Evolutionary conservation across 2,888 invertebrate genomes (phyloP), one percentile per base, ranked within the genome.

Genomic region (Ceramica pisi): DNA sequence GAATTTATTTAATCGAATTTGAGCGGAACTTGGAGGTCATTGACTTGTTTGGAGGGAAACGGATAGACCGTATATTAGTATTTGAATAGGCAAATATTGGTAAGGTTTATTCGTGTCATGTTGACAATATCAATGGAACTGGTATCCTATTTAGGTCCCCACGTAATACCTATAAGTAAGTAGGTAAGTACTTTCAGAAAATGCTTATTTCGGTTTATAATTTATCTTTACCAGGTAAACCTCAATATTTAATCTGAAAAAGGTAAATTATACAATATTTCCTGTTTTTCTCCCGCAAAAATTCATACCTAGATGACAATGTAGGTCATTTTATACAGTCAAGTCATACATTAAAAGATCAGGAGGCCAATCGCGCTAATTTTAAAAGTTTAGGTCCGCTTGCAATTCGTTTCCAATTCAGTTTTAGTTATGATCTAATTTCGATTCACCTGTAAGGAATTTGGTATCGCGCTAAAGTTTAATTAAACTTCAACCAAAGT

Each of bases 21-120:
- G 55, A 31, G 31, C 62, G 62, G 66, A 78, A 67, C 41, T 51
- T 7, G n/a, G 57, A 38, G 63, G 76, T 61, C 64, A 71, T 60
- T 67, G 67, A 67, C 72, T 63, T 71, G 66, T 48, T 78, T 66
- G 50, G 59, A 60, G 35, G 78, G 67, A 63, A 76, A 61, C 56
- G 56, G 56, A 64, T 60, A 51, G n/a, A n/a, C n/a, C n/a, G n/a
- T n/a, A n/a, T n/a, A n/a, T n/a, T 63, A 78, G 26, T 67, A 66
- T 63, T 63, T 77, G 55, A 71, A 55, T 55, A 63, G 19, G 21
- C 61, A 53, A 76, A 76, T 76, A 59, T 35, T 57, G 44, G 12
- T 63, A 48, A 21, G n/a, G 7, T 16, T 5, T 62, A 63, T 62
- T 53, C 46, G 35, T 66, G 61, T 50, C 60, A n/a, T 59, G 46